A percentile compares a stretch with the other conserved stretches of the same genome.
phyloP scores from a whole-genome alignment of 2,113 vertebrate genomes.

The Zapornia atra region DNA sequence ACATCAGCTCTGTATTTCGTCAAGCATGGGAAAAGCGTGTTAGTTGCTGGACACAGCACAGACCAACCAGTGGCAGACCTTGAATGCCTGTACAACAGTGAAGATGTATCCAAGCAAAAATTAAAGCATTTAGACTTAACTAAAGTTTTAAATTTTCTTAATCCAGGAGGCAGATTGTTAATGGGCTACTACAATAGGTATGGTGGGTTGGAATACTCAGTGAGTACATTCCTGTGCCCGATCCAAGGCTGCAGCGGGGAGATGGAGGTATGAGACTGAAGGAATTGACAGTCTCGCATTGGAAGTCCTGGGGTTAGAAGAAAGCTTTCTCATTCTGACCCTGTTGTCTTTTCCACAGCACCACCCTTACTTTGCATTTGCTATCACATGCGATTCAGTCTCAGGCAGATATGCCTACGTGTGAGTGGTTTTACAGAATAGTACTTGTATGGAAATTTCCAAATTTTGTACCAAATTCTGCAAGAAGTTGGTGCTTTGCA shows the following conservation, averaged over 20 bases:
- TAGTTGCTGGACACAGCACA: neutral
- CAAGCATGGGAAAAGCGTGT: neutral
- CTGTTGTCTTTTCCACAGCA: neutral
- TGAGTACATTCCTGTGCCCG: neutral
- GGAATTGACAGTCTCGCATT: fast-evolving
- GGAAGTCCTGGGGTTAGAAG: neutral
- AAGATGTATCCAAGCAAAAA: neutral
- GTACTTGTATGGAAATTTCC: neutral
- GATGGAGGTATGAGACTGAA: fast-evolving
- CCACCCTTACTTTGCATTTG: neutral
- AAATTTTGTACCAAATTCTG: neutral
- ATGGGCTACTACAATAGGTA: no score
- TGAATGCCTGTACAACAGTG: neutral
- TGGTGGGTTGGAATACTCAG: neutral
- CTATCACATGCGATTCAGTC: fast-evolving
- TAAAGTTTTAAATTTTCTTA: neutral
- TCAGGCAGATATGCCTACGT: neutral
- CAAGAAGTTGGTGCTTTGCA: neutral
- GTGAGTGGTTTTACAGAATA: neutral
- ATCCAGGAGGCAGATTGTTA: neutral
- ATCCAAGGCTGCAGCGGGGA: neutral
- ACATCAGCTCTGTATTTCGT: neutral
- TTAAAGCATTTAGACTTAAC: neutral
- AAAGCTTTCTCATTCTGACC: neutral
- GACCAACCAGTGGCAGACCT: neutral